A percentile compares a stretch with the other conserved stretches of the same genome.
These are phyloP conservation scores for Microdon myrmicae DNA, from an alignment of 2,888 invertebrate genomes.

Conservation along the genomic window DNA sequence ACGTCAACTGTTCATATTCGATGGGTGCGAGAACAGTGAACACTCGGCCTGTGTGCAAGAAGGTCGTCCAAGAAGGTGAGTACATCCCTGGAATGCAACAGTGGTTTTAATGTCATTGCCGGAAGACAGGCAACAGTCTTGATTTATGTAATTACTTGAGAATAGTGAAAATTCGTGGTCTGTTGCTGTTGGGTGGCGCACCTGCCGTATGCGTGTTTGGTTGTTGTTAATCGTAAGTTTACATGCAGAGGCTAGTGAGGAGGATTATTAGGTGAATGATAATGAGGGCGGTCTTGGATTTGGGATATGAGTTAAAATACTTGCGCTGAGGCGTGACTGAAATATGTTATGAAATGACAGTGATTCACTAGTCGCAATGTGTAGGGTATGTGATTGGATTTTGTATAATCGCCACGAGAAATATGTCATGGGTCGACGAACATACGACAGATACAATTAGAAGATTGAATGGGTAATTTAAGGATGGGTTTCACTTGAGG, in stretches of 20 bases:
- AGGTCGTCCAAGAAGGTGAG: slow-evolving; percentile 80
- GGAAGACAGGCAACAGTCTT: slow-evolving; percentile 19
- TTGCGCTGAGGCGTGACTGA: slow-evolving; percentile 14
- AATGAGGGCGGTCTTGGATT: slow-evolving; percentile 20
- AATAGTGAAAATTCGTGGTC: slow-evolving; percentile 16
- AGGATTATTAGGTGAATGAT: slow-evolving; percentile 30
- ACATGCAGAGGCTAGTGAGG: background rate
- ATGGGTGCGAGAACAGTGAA: slow-evolving; percentile 66
- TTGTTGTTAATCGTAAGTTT: slow-evolving; percentile 24
- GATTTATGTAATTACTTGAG: slow-evolving; percentile 25
- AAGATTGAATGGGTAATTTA: no score
- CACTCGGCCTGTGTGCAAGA: slow-evolving; percentile 77
- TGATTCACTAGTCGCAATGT: background rate
- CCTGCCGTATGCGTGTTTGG: slow-evolving; percentile 18
- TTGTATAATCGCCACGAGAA: no score
- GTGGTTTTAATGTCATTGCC: slow-evolving; percentile 17
- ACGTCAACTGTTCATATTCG: slow-evolving; percentile 67
- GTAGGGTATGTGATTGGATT: background rate
- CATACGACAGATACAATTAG: no score
- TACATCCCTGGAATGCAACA: slow-evolving; percentile 32
- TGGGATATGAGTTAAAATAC: slow-evolving; percentile 13
- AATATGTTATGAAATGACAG: slow-evolving; percentile 6
- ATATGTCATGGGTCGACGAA: no score
- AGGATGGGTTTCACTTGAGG: no score
- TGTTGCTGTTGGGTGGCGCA: slow-evolving; percentile 27